phyloP scores from a whole-genome alignment of 2,113 vertebrate genomes.

The Fukomys damarensis region DNA sequence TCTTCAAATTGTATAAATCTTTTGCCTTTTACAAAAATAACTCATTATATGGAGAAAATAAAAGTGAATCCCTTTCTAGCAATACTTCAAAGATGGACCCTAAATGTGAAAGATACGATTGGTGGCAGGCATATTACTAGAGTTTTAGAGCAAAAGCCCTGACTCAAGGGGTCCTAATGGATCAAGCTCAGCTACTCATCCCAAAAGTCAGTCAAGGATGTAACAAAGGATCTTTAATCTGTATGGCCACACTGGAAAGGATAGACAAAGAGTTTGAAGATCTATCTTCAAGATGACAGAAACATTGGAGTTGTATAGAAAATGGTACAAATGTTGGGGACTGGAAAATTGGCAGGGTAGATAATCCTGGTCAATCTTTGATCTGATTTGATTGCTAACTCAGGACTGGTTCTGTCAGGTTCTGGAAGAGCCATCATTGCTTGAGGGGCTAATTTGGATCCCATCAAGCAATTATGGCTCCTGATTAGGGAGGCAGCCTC shows the following conservation, averaged over 20 bases:
- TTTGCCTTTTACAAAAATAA: neutral
- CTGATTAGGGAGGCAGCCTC: neutral
- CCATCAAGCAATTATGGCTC: neutral
- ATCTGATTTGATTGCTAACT: neutral
- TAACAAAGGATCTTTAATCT: neutral
- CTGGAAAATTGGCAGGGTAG: neutral
- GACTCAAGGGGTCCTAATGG: neutral
- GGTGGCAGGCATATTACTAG: too few relatives aligned
- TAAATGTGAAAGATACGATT: neutral
- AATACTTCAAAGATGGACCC: neutral
- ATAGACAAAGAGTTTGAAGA: neutral
- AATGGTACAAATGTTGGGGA: neutral
- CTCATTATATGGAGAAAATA: neutral
- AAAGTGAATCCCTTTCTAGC: neutral
- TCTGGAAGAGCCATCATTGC: neutral
- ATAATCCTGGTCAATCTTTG: neutral
- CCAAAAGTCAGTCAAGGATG: neutral
- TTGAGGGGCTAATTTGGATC: neutral
- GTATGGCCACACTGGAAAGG: neutral
- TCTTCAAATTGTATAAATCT: too few relatives aligned
- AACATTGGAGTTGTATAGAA: neutral
- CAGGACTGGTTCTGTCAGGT: neutral
- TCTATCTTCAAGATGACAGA: neutral
- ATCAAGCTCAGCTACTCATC: neutral
- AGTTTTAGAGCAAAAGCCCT: neutral